Base-by-base conservation (phyloP, 2,888 invertebrate genomes). In the Chrysolina oricalcia region DNA sequence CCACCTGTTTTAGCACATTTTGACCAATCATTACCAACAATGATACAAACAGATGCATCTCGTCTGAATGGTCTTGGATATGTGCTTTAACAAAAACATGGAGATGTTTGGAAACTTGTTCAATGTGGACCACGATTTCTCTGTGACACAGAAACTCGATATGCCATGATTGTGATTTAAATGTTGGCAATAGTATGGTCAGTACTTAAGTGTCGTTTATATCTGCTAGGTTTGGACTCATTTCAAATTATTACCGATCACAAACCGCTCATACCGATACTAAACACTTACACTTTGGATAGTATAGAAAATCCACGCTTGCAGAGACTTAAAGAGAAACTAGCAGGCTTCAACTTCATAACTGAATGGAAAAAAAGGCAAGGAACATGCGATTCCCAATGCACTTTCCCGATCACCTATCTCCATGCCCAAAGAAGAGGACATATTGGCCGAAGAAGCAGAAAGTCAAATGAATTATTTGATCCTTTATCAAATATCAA, bases 101-200 rank as follows among this genome's bases (percentile, higher is more conserved):
- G 11, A n/a, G 27, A 35, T 35, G 40, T 9, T 35, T 35, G 35
- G 63, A 63, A 63, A 35, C 35, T 41, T 8, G 19, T 63, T 10
- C 41, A 63, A 27, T 63, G 63, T 63, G 41, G 63, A 6, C 41
- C 40, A 40, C 27, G 63, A 10, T 63, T 63, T 40, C 2, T 63
- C 1, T 41, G 41, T 9, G 63, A 63, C 9, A 17, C 23, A 23
- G 27, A 62, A 23, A 23, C 41, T 11, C 3, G 63, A 40, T 40
- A 63, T 35, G 17, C 13, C 15, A 63, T 15, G 15, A 63, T 63
- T 17, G 35, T 21, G 13, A 11, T 63, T 15, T 9, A 63, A 63
- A 9, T 63, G 5, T n/a, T 63, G n/a, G 63, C n/a, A 17, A 40
- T 63, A 11, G 19, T 35, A 15, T 63, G 63, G 63, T 27, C n/a